A percentile compares a stretch with the other conserved stretches of the same genome.
phyloP scores from a whole-genome alignment of 2,888 invertebrate species.

The Hirtodrosophila confusa region DNA sequence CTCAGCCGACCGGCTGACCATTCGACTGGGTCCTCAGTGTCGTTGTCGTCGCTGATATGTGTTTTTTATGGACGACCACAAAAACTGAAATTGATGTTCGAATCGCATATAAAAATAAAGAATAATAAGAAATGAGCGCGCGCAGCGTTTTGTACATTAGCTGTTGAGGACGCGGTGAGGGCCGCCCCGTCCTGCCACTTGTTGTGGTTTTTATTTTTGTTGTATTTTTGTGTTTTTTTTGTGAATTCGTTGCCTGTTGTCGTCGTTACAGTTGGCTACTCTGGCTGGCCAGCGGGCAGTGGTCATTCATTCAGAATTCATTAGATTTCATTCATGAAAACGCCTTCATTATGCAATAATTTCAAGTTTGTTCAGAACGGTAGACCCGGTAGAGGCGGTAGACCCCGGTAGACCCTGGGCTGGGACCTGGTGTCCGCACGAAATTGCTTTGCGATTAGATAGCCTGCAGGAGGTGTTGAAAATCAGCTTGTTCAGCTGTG shows the following conservation, averaged over 20 bases:
- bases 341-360: conserved; percentile 78
- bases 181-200: conserved; percentile 35
- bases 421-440: conserved; percentile 38
- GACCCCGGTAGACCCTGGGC: conserved; percentile 1
- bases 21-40: conserved; percentile 39
- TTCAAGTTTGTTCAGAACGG: conserved; percentile 32
- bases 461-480: conserved; percentile 75
- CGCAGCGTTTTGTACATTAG: conserved; percentile 78
- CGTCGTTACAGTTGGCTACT: conserved; percentile 43
- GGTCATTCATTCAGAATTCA: conserved; percentile 79
- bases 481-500: conserved; percentile 68
- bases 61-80: conserved; percentile 78
- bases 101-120: conserved; percentile 75
- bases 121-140: conserved; percentile 77
- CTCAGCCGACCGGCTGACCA: conserved; percentile 7
- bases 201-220: conserved; percentile 48
- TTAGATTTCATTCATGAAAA: conserved; percentile 82
- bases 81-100: conserved; percentile 80
- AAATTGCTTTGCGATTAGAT: conserved; percentile 78
- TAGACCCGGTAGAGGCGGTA: background rate
- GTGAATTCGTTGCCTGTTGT: conserved; percentile 26
- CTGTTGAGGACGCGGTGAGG: conserved; percentile 3
- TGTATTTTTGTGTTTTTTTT: conserved; percentile 15
- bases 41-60: conserved; percentile 65
- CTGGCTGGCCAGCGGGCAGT: conserved; percentile 38